These are phyloP conservation scores for Parotia lawesii DNA, from an alignment of 2,113 vertebrate species.

Conservation along the genomic window DNA sequence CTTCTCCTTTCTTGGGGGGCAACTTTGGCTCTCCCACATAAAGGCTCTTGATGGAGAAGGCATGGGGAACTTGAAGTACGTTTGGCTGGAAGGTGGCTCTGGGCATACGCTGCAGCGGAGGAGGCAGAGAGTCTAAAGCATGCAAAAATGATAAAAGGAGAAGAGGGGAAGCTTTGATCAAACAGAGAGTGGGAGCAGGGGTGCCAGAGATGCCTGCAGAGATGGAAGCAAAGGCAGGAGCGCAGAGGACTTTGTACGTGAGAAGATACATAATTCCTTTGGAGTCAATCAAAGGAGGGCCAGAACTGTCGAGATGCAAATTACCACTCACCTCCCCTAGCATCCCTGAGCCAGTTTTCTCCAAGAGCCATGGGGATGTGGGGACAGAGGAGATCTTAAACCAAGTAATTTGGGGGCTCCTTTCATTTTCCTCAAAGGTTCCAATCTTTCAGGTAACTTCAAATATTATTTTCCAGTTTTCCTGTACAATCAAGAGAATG, in stretches of 20 bases:
- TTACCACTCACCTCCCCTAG: background rate
- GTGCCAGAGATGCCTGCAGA: constrained; percentile 26
- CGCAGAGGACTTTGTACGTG: background rate
- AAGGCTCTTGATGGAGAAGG: background rate
- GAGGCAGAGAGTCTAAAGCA: background rate
- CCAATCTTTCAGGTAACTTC: background rate
- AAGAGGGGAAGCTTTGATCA: constrained; percentile 40
- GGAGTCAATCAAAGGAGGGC: constrained; percentile 21
- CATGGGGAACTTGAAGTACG: rapidly evolving
- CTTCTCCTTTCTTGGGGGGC: background rate
- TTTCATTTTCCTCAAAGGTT: background rate
- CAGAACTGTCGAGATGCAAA: background rate
- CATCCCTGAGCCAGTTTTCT: background rate
- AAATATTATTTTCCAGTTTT: background rate
- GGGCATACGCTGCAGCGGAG: background rate
- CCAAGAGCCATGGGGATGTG: background rate
- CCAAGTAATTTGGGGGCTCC: background rate
- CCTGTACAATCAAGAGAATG: background rate
- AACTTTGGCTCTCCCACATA: background rate
- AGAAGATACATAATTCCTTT: constrained; percentile 34
- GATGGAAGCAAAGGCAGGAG: constrained; percentile 20
- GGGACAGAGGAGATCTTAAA: background rate
- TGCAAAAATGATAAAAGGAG: constrained; percentile 28
- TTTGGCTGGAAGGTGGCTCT: background rate
- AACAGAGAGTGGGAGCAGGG: background rate